Evolutionary conservation across 1,140 invertebrate genomes (phyloP), one percentile per base, ranked within the genome.

Genomic region (Drosophila yakuba): DNA sequence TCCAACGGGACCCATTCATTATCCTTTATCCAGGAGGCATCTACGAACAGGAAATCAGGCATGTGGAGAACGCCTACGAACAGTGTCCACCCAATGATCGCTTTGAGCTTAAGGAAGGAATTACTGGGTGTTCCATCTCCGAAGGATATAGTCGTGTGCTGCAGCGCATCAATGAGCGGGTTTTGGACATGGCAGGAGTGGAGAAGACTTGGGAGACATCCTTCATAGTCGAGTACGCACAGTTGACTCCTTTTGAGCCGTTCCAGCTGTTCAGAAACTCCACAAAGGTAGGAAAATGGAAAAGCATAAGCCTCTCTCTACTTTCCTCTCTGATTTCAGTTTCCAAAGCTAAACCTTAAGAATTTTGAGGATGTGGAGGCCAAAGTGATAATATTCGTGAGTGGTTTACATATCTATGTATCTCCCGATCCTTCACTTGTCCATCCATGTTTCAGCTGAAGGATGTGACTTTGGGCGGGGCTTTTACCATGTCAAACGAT

Each of bases 11-110:
- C 10, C 98, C 98, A 0, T 94, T 95, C 56, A 96, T 99, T 66
- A 94, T 97, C 35, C 93, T 99, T 12, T 99, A 96, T 92, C 96
- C 98, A 91, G 95, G 98, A 81, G 95, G 98, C 14, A 94, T 99
- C 56, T 95, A 94, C 60, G 97, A 99, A 82, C 89, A 93, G 1
- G 98, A 99, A 93, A 99, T 99, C 59, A 94, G 95, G 55, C 93
- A 95, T 4, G 96, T 99, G 47, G 97, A 98, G 92, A 92, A 94
- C 1, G 78, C 52, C 14, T 74, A 60, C 23, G 10, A 43, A 1
- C 7, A 6, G 0, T 85, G 82, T 11, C 63, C 63, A 0, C 0
- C 17, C 0, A 56, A 15, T 3, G 20, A 7, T 0, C 12, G 17
- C 7, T 54, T 82, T 2, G 11, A 44, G 4, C 25, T 64, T 7